Conservation (phyloP, 2,888 invertebrate genomes). For the Mythimna pallens region DNA sequence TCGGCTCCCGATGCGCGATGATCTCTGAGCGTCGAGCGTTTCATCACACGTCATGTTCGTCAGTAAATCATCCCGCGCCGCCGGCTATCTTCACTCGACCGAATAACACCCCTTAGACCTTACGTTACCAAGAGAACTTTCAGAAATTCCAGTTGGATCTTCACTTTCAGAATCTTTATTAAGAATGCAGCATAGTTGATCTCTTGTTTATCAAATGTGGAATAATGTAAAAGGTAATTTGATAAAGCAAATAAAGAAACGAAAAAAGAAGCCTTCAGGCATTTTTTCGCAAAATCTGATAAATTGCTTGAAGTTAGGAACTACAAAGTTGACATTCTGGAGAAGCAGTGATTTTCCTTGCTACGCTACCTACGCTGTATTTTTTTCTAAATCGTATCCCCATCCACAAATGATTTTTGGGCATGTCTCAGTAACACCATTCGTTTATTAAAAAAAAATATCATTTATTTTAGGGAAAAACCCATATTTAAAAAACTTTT, state of each 20-base stretch:
- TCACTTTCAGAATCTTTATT: neutral
- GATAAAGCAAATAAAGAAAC: neutral
- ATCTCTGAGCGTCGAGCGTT: slow-evolving; percentile 55
- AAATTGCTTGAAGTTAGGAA: too few relatives aligned
- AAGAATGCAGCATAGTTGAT: neutral
- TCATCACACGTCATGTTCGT: slow-evolving; percentile 65
- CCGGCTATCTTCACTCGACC: slow-evolving; percentile 66
- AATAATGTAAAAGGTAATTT: neutral
- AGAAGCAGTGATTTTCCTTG: too few relatives aligned
- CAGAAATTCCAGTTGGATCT: slow-evolving; percentile 32
- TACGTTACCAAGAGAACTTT: neutral
- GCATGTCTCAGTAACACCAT: too few relatives aligned
- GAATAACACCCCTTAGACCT: slow-evolving; percentile 59
- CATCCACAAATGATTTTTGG: too few relatives aligned
- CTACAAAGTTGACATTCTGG: too few relatives aligned
- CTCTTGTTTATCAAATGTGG: neutral
- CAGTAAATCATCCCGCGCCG: slow-evolving; percentile 66
- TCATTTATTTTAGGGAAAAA: too few relatives aligned
- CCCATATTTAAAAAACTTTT: too few relatives aligned
- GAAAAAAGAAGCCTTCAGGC: too few relatives aligned
- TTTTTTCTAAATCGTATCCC: too few relatives aligned
- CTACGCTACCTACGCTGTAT: too few relatives aligned
- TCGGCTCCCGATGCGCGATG: slow-evolving; percentile 54
- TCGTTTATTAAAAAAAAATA: too few relatives aligned
- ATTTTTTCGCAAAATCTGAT: too few relatives aligned